Evolutionary conservation across 2,888 invertebrate species (phyloP).

Genomic region (Dryocosmus kuriphilus): DNA sequence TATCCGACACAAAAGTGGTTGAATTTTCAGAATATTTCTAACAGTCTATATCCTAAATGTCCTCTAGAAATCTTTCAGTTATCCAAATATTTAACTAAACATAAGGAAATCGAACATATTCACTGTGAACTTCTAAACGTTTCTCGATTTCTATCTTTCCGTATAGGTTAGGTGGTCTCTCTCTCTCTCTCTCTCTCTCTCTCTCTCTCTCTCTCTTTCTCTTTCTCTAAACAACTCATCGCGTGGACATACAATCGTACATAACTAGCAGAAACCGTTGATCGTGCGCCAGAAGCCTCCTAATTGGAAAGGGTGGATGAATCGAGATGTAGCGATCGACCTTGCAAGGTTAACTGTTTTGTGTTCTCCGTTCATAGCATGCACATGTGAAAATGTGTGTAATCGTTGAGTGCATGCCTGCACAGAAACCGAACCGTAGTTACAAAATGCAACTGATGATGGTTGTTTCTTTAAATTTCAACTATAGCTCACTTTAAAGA

Average conservation of each 20-base stretch:
- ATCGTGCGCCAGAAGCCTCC: neutral
- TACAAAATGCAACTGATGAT: too few species aligned
- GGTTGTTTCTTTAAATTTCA: too few species aligned
- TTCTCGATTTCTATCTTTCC: constrained; percentile 1
- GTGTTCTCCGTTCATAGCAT: neutral
- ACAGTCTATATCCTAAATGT: too few species aligned
- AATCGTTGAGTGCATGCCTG: too few species aligned
- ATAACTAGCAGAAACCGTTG: neutral
- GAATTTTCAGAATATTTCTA: too few species aligned
- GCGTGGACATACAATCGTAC: neutral
- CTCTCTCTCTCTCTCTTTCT: neutral
- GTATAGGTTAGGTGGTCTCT: neutral
- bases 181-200: neutral
- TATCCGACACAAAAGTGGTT: too few species aligned
- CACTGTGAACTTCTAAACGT: neutral
- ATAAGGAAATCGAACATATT: neutral
- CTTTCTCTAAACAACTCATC: neutral
- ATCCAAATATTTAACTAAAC: too few species aligned
- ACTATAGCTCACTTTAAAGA: too few species aligned
- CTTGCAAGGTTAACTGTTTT: constrained; percentile 51
- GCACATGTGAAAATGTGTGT: too few species aligned
- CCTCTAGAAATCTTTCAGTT: too few species aligned
- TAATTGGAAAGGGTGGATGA: constrained; percentile 50
- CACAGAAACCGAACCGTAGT: too few species aligned
- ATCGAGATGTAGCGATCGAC: constrained; percentile 52